Evolutionary conservation across 2,888 invertebrate genomes (phyloP).

Genomic region (Mellilla xanthometata): DNA sequence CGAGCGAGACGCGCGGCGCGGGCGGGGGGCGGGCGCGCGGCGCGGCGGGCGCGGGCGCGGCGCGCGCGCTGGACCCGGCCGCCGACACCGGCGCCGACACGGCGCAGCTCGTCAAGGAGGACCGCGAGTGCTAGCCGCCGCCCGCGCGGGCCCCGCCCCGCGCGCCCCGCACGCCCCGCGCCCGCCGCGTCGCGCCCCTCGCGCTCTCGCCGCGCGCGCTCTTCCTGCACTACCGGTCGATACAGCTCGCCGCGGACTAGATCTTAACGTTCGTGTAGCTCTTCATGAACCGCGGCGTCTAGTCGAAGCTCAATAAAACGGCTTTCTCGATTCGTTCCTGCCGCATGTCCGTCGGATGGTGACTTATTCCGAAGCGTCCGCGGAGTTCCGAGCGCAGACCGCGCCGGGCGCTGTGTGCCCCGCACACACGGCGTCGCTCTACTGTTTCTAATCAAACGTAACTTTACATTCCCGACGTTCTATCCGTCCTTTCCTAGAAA

Average conservation of each 20-base stretch:
- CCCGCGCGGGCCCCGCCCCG: slow-evolving; percentile 15
- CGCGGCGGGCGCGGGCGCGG: slow-evolving; percentile 80
- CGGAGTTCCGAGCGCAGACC: no score
- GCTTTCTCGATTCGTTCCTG: no score
- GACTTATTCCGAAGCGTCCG: no score
- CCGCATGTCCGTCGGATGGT: no score
- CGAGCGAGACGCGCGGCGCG: slow-evolving; percentile 90
- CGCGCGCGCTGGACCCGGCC: slow-evolving; percentile 91
- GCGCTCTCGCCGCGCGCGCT: slow-evolving; percentile 10
- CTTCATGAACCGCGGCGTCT: no score
- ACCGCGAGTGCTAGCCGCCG: slow-evolving; percentile 81
- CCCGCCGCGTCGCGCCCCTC: slow-evolving; percentile 17
- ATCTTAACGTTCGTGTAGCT: no score
- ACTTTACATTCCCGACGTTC: slow-evolving; percentile 38
- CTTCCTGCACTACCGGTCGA: slow-evolving; percentile 6
- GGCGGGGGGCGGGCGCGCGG: slow-evolving; percentile 75
- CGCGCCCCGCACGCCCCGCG: slow-evolving; percentile 16
- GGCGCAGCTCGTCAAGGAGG: slow-evolving; percentile 94
- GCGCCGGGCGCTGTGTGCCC: no score
- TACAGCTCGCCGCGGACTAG: slow-evolving; percentile 8
- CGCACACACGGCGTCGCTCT: not conserved
- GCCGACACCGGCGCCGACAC: slow-evolving; percentile 96
- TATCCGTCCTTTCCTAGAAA: slow-evolving; percentile 53
- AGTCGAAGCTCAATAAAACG: no score
- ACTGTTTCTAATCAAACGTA: slow-evolving; percentile 21